Conservation (phyloP, 2,113 vertebrate genomes). For the Hemibagrus wyckioides region DNA sequence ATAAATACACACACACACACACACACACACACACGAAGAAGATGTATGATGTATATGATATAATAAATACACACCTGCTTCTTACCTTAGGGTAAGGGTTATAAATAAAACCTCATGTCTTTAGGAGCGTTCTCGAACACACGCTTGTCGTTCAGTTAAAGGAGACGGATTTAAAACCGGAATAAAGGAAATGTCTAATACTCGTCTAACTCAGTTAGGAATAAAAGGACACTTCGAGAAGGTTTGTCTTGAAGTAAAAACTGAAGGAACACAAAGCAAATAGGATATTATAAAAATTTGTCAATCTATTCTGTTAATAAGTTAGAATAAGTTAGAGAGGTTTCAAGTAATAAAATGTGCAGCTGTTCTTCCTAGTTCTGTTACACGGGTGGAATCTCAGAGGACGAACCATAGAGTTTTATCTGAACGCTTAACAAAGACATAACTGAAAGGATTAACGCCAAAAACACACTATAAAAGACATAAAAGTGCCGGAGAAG, state of each 20-base stretch:
- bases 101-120: neutral
- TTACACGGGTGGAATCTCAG: neutral
- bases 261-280: neutral
- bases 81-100: neutral
- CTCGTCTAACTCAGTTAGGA: neutral
- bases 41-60: neutral
- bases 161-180: neutral
- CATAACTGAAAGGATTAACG: neutral
- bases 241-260: neutral
- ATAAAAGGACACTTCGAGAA: neutral
- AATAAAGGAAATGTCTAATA: neutral
- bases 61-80: constrained; percentile 5
- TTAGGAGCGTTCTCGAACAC: neutral
- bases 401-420: neutral
- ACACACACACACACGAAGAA: neutral
- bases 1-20: neutral
- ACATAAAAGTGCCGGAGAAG: neutral
- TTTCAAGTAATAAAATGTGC: constrained; percentile 54
- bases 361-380: constrained; percentile 8
- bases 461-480: neutral
- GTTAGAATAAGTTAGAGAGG: neutral
- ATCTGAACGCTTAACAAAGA: neutral
- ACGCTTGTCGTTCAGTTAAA: neutral
- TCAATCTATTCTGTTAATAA: neutral
- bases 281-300: neutral